Evolutionary conservation across 35 echinoderm and acorn worm genomes (phyloP), one percentile per base, ranked within the genome.

Genomic region (Antedon bifida): DNA sequence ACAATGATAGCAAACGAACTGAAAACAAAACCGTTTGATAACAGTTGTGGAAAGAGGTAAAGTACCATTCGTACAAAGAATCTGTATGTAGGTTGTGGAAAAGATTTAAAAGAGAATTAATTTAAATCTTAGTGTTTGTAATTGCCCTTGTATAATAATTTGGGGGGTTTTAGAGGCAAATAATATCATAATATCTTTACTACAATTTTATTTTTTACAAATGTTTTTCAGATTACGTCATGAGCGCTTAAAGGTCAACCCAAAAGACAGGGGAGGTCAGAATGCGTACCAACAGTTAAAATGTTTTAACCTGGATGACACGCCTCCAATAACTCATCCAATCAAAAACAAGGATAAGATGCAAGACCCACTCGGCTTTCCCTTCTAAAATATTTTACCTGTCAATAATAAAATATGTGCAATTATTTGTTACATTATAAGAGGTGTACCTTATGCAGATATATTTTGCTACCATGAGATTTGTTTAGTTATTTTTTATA

Each of bases 1-100:
- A 88, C 92, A 21, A 92, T 90, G 95, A 99, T 99, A 30, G 90
- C 90, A 0, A 83, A 86, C n/a, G 95, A 99, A 82, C 91, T 99
- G 32, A 99, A 93, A 56, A 85, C 83, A 21, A 99, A 99, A 74
- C 95, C 95, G 2, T 99, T 85, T 74, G 90, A 87, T 39, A 76
- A 87, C 38, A 91, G 91, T 33, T 88, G 88, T 39, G 95, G 95
- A 34, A 99, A 99, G 75, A 90, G 95, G 95, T 99, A 77, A 82
- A 81, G n/a, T n/a, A n/a, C n/a, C n/a, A n/a, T n/a, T n/a, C n/a
- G n/a, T n/a, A 0, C 0, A 32, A 76, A 3, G 29, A 78, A 78
- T n/a, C n/a, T n/a, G n/a, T n/a, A n/a, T n/a, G n/a, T n/a, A n/a
- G n/a, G n/a, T n/a, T n/a, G n/a, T n/a, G n/a, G n/a, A n/a, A n/a